These are phyloP conservation scores for Deilephila elpenor DNA, from an alignment of 2,888 invertebrate genomes.

Conservation along the genomic window DNA sequence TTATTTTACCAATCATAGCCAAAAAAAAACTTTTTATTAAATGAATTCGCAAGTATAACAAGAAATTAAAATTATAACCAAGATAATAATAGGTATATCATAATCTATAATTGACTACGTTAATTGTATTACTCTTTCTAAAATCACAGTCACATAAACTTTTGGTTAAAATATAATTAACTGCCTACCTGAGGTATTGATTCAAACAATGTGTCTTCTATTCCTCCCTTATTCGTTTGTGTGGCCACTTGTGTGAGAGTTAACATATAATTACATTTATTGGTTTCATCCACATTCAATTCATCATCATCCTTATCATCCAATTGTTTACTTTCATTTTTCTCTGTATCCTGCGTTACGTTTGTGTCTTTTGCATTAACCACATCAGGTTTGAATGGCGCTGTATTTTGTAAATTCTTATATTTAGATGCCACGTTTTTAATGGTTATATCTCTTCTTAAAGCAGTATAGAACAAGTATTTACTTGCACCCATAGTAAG, in stretches of 20 bases:
- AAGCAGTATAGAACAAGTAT: conserved; percentile 86
- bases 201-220: conserved; percentile 82
- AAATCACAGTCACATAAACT: not conserved
- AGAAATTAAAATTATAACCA: too few species aligned
- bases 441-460: conserved; percentile 84
- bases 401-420: conserved; percentile 59
- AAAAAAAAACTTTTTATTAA: too few species aligned
- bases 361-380: conserved; percentile 44
- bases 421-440: conserved; percentile 83
- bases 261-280: conserved; percentile 88
- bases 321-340: conserved; percentile 19
- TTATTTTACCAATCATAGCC: too few species aligned
- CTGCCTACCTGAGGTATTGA: conserved; percentile 85
- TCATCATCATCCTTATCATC: conserved; percentile 51
- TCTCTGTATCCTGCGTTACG: conserved; percentile 40
- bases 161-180: not conserved
- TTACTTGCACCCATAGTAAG: conserved; percentile 87
- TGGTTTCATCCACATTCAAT: conserved; percentile 70
- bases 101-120: too few species aligned
- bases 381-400: conserved; percentile 46
- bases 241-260: conserved; percentile 86
- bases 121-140: too few species aligned
- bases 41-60: too few species aligned
- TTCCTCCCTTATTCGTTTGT: conserved; percentile 49
- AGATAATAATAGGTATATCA: too few species aligned